phyloP scores from a whole-genome alignment of 2,797 vertebrate genomes.

The Enteromius thamalakanensis region DNA sequence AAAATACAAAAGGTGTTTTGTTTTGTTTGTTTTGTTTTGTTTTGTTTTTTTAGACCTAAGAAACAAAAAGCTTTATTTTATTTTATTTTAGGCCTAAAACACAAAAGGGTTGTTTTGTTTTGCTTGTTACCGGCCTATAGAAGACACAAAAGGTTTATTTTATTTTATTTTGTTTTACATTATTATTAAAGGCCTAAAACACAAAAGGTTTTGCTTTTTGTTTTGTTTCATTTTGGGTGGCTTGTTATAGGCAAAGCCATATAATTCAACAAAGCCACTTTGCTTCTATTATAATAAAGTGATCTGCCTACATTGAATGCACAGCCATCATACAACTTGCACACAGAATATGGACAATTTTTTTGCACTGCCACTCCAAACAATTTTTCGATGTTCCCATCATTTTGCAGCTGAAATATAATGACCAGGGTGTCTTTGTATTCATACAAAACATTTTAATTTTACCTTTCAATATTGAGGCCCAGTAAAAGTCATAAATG shows the following conservation, averaged over 20 bases:
- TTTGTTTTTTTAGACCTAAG: too few relatives aligned
- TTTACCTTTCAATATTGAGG: background rate
- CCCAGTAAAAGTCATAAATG: background rate
- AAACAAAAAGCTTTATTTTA: background rate
- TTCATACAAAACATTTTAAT: background rate
- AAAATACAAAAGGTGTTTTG: too few relatives aligned
- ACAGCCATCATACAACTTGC: background rate
- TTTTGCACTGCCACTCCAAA: background rate
- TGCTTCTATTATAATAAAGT: background rate
- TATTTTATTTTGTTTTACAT: background rate
- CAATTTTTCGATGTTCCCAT: background rate
- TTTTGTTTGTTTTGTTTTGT: too few relatives aligned
- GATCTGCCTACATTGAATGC: background rate
- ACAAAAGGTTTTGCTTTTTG: background rate
- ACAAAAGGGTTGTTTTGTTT: background rate
- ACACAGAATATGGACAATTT: background rate
- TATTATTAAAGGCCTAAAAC: background rate
- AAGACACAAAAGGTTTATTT: background rate
- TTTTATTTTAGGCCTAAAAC: background rate
- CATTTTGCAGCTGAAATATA: background rate
- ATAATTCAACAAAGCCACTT: background rate
- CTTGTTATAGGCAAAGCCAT: too few relatives aligned
- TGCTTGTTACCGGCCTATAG: background rate
- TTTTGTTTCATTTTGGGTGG: too few relatives aligned
- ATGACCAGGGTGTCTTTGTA: background rate